Evolutionary conservation across 2,797 vertebrate genomes (phyloP).

Genomic region (Cercopithecus diana): DNA sequence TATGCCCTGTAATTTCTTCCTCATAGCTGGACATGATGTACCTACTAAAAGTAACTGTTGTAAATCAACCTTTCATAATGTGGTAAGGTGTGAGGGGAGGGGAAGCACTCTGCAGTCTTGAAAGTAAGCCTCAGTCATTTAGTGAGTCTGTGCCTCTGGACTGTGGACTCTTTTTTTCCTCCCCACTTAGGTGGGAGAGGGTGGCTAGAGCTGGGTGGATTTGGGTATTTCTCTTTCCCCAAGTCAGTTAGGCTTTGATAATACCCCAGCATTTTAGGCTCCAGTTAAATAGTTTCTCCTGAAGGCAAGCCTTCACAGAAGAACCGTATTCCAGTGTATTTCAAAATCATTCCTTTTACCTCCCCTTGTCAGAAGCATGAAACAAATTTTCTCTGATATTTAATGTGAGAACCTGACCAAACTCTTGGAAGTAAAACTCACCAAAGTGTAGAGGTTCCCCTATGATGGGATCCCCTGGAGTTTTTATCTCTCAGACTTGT

Average conservation of each 20-base stretch:
- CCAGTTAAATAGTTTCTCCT: background rate
- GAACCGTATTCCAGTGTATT: background rate
- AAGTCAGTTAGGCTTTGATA: background rate
- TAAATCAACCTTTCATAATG: background rate
- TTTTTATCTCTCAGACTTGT: background rate
- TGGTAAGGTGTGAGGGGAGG: background rate
- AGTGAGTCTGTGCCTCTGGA: background rate
- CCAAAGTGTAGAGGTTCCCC: background rate
- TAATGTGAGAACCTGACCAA: background rate
- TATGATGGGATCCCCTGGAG: background rate
- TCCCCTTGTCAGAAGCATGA: background rate
- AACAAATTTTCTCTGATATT: background rate
- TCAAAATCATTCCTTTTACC: background rate
- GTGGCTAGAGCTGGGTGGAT: background rate
- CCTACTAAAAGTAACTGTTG: background rate
- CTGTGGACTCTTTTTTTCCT: background rate
- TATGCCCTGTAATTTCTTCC: background rate
- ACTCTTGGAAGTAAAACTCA: background rate
- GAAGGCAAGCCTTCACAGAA: background rate
- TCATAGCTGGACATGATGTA: background rate
- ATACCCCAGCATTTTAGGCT: background rate
- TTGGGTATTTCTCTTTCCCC: background rate
- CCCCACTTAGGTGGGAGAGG: background rate
- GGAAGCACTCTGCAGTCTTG: background rate
- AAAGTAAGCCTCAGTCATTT: background rate